Conservation (phyloP, 2,113 vertebrate genomes). For the Melanocharis versteri region DNA sequence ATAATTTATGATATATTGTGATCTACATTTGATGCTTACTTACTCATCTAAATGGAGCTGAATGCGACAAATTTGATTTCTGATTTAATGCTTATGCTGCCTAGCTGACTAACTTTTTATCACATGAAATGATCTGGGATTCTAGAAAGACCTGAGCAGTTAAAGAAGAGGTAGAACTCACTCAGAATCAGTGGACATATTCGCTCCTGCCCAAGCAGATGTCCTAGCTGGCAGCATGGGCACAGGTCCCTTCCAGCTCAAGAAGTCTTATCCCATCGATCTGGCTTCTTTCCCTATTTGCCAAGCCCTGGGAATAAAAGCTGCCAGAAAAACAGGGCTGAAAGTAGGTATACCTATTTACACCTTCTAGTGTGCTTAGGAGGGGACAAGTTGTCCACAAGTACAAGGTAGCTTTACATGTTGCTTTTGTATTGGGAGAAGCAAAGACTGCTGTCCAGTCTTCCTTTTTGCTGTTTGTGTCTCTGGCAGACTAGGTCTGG, state of each 20-base stretch:
- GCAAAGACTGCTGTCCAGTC: neutral
- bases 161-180: neutral
- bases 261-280: neutral
- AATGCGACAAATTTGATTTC: neutral
- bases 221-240: neutral
- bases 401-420: neutral
- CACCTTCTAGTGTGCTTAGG: neutral
- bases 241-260: neutral
- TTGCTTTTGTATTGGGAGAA: neutral
- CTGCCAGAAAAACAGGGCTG: neutral
- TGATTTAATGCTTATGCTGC: neutral
- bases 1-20: neutral
- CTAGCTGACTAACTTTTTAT: neutral
- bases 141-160: neutral
- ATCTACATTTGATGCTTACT: neutral
- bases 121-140: neutral
- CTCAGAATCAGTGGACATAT: neutral
- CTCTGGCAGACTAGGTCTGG: neutral
- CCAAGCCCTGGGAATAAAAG: neutral
- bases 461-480: neutral
- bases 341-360: neutral
- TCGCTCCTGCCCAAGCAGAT: neutral
- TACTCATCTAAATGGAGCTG: neutral
- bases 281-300: neutral
- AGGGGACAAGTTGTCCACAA: neutral